Evolutionary conservation across 35 echinoderm and acorn worm genomes (phyloP).

Genomic region (Apostichopus japonicus): DNA sequence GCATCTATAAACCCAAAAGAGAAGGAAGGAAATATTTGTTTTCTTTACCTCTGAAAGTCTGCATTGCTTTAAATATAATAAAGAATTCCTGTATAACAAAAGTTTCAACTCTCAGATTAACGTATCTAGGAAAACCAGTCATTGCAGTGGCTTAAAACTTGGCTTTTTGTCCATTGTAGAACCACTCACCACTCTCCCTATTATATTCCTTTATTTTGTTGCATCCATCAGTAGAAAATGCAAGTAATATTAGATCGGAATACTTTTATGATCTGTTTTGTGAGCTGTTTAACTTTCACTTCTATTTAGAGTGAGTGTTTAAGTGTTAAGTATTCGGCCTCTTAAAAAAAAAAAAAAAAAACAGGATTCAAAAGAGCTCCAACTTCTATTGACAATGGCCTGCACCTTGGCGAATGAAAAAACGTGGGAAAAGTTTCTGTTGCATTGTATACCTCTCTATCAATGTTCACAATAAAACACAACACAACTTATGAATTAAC

Average conservation of each 20-base stretch:
- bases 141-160: no score
- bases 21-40: background rate
- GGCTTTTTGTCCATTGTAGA: no score
- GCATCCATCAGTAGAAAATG: no score
- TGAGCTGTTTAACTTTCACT: background rate
- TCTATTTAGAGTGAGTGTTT: background rate
- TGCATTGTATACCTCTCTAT: background rate
- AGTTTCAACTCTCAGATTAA: no score
- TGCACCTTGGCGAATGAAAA: background rate
- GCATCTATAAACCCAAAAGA: background rate
- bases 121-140: no score
- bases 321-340: background rate
- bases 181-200: no score
- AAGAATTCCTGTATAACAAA: no score
- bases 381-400: background rate
- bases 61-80: no score
- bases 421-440: background rate
- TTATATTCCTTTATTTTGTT: no score
- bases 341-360: background rate
- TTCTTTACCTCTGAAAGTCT: background rate
- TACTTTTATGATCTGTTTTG: background rate
- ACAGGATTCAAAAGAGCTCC: background rate
- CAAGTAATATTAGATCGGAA: no score
- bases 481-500: no score
- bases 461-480: no score